Base-by-base conservation (phyloP, 2,888 invertebrate species). In the Zygothrica quintamaculata region DNA sequence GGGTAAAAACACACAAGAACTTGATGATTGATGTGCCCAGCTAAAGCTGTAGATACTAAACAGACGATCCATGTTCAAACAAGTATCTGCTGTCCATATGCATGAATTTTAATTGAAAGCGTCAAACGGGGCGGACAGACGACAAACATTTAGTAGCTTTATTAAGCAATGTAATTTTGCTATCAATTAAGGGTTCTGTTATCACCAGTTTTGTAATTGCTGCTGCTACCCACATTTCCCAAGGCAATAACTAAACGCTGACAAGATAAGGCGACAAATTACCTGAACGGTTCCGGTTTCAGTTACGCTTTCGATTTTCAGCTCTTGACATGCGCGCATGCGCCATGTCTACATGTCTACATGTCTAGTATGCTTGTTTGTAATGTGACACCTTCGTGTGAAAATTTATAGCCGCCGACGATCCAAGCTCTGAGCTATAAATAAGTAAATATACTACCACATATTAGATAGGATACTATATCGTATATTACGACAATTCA, bases 111-210 rank as follows among this genome's bases (percentile, higher is more conserved):
- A 84, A 78, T 76, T 84, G 84, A 61, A 82, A 82, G 88, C 84
- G 88, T 74, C 77, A 87, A 89, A 88, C 66, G 80, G 84, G 88
- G 88, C 87, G 88, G 88, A 88, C 88, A 89, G 85, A 61, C 33
- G 51, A 5, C 60, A 29, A 44, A 56, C 48, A 37, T 57, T 80
- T 72, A 86, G 77, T 85, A 70, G 85, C 80, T 80, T 70, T 80
- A 80, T 80, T 85, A 82, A 47, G 44, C 52, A 42, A 55, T 44
- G 50, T 39, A 44, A n/a, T n/a, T n/a, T n/a, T n/a, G 12, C 16
- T 16, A 13, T 11, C 13, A 46, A 44, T 57, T 62, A 71, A 71
- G 33, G 34, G 8, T 31, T 43, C 44, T 74, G 69, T 77, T 74
- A 81, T 77, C 72, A 50, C 11, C 33, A 33, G 15, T 39, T 31